A percentile compares a stretch with the other conserved stretches of the same genome.
phyloP scores from a whole-genome alignment of 2,888 invertebrate species.

The Phania funesta region DNA sequence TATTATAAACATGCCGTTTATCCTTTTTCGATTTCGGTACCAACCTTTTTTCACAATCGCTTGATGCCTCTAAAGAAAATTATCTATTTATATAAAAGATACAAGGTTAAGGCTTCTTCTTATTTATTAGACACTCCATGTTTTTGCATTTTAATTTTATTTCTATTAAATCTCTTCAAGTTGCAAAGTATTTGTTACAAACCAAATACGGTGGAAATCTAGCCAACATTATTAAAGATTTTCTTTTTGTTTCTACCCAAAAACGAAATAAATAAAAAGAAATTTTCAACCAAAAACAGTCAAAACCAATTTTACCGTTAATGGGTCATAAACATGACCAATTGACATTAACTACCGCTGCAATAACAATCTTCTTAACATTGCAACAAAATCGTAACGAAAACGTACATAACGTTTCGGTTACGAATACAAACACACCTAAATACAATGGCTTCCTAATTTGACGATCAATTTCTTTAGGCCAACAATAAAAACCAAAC shows the following conservation, averaged over 20 bases:
- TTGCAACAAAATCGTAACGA: conserved; percentile 27
- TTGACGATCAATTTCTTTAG: conserved; percentile 61
- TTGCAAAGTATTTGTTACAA: not conserved
- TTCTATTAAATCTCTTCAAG: not conserved
- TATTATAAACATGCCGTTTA: too few species aligned
- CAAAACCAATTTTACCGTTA: conserved; percentile 63
- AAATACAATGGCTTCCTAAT: conserved; percentile 59
- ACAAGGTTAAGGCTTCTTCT: conserved; percentile 19
- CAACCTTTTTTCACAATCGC: too few species aligned
- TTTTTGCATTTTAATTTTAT: conserved; percentile 12
- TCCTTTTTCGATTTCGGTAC: too few species aligned
- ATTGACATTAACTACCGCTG: conserved; percentile 62
- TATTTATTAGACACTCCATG: conserved; percentile 23
- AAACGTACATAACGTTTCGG: conserved; percentile 23
- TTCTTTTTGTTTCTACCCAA: not conserved
- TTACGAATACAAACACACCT: conserved; percentile 47
- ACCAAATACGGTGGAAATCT: conserved; percentile 38
- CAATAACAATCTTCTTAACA: conserved; percentile 43
- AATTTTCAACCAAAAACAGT: conserved; percentile 42
- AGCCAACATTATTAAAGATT: not conserved
- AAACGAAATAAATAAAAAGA: not conserved
- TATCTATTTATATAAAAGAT: not conserved
- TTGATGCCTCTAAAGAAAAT: not conserved
- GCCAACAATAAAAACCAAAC: conserved; percentile 37
- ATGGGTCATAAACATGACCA: conserved; percentile 66